Evolutionary conservation across 2,888 invertebrate genomes (phyloP).

Genomic region (Endomychus coccineus): DNA sequence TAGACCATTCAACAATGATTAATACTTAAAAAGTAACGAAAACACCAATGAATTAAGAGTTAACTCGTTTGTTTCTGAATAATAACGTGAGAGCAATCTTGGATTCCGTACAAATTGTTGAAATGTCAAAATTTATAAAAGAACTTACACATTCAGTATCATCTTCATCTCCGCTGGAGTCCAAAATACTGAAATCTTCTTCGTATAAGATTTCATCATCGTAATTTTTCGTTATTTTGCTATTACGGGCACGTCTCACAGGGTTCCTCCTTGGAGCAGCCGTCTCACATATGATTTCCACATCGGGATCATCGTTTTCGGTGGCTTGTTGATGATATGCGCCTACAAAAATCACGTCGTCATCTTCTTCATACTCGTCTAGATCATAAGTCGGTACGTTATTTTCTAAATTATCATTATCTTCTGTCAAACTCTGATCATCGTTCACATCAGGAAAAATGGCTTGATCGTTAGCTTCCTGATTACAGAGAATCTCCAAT

Average conservation of each 20-base stretch:
- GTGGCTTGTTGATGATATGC: conserved; percentile 24
- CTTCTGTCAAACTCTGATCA: background rate
- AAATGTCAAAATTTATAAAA: too few species aligned
- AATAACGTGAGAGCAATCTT: too few species aligned
- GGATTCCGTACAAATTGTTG: too few species aligned
- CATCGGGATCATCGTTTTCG: conserved; percentile 7
- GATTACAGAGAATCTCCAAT: conserved; percentile 5
- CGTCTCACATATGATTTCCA: background rate
- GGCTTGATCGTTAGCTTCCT: conserved; percentile 4
- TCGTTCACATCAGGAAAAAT: conserved; percentile 9
- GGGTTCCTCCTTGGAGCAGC: conserved; percentile 20
- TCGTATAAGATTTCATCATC: conserved; percentile 13
- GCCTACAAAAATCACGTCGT: conserved; percentile 31
- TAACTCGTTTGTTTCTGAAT: too few species aligned
- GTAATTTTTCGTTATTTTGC: conserved; percentile 10
- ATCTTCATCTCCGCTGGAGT: conserved; percentile 6
- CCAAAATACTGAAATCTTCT: conserved; percentile 12
- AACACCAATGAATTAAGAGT: too few species aligned
- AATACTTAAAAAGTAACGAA: too few species aligned
- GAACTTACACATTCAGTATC: conserved; percentile 7
- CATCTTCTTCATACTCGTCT: conserved; percentile 19
- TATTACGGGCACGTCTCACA: conserved; percentile 13
- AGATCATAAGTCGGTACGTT: background rate
- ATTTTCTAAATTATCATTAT: background rate
- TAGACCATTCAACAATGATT: too few species aligned